Evolutionary conservation across 2,113 vertebrate genomes (phyloP).

Genomic region (Verasper variegatus): DNA sequence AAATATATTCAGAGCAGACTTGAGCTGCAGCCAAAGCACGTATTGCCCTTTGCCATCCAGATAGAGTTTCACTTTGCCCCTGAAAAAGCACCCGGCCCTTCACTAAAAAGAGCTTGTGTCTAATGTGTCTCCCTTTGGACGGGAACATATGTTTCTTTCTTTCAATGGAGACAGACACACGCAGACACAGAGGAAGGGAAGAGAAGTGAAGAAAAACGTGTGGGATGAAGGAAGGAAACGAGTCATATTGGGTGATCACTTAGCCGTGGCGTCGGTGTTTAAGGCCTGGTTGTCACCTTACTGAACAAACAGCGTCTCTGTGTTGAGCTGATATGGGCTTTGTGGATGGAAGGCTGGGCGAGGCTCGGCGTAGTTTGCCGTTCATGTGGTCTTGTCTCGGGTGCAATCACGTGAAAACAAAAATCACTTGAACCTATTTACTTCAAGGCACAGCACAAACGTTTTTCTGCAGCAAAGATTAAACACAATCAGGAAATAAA

Average conservation of each 20-base stretch:
- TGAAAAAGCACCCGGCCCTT: slow-evolving; percentile 71
- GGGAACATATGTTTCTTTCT: slow-evolving; percentile 77
- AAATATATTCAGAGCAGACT: slow-evolving; percentile 73
- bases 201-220: slow-evolving; percentile 35
- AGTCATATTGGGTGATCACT: slow-evolving; percentile 60
- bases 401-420: background rate
- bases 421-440: slow-evolving; percentile 13
- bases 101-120: slow-evolving; percentile 79
- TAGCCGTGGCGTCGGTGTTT: slow-evolving; percentile 46
- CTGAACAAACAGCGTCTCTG: slow-evolving; percentile 68
- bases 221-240: slow-evolving; percentile 59
- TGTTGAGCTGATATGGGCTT: slow-evolving; percentile 64
- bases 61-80: slow-evolving; percentile 80
- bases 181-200: slow-evolving; percentile 41
- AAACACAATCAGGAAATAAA: slow-evolving; percentile 63
- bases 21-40: slow-evolving; percentile 75
- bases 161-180: slow-evolving; percentile 57
- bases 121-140: slow-evolving; percentile 70
- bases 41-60: slow-evolving; percentile 76
- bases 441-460: slow-evolving; percentile 20
- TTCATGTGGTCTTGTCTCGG: slow-evolving; percentile 21
- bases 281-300: slow-evolving; percentile 71
- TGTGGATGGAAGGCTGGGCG: slow-evolving; percentile 49
- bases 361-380: slow-evolving; percentile 13
- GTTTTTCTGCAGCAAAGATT: slow-evolving; percentile 48